These are phyloP conservation scores for Schizotus pectinicornis DNA, from an alignment of 2,888 invertebrate genomes.

Conservation along the genomic window DNA sequence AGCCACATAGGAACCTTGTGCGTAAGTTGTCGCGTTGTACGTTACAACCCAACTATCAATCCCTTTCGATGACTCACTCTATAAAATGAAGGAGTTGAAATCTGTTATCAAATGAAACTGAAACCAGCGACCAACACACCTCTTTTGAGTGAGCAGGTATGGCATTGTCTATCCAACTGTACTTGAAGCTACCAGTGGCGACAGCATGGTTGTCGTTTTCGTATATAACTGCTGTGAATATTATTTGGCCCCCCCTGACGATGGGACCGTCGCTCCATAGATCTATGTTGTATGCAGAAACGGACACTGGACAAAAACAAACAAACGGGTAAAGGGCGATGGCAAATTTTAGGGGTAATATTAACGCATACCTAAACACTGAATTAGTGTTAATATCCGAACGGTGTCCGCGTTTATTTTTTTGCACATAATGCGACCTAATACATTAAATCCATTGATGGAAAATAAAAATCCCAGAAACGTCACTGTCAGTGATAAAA, in stretches of 20 bases:
- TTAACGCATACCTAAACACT: constrained; percentile 4
- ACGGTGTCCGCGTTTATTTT: background rate
- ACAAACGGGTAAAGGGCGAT: background rate
- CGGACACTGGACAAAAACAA: constrained; percentile 31
- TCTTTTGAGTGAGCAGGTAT: constrained; percentile 59
- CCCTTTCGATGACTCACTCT: constrained; percentile 61
- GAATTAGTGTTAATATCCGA: constrained; percentile 8
- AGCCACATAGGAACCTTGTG: constrained; percentile 67
- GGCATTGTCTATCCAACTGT: constrained; percentile 68
- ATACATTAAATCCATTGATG: constrained; percentile 6
- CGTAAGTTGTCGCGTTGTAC: constrained; percentile 62
- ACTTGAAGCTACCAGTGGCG: constrained; percentile 61
- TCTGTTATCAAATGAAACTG: background rate
- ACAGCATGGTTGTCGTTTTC: constrained; percentile 54
- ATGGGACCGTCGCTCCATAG: constrained; percentile 70
- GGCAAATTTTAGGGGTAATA: constrained; percentile 1
- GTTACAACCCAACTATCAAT: constrained; percentile 68
- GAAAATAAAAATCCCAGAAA: constrained; percentile 17
- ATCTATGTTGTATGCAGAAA: constrained; percentile 56
- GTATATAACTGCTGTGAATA: constrained; percentile 68
- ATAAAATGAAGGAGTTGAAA: constrained; percentile 26
- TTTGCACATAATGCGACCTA: constrained; percentile 10
- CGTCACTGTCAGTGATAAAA: constrained; percentile 13
- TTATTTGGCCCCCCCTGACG: constrained; percentile 74
- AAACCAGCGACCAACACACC: constrained; percentile 53